Conservation (phyloP, 1,140 invertebrate genomes). For the Caerostris extrusa region DNA sequence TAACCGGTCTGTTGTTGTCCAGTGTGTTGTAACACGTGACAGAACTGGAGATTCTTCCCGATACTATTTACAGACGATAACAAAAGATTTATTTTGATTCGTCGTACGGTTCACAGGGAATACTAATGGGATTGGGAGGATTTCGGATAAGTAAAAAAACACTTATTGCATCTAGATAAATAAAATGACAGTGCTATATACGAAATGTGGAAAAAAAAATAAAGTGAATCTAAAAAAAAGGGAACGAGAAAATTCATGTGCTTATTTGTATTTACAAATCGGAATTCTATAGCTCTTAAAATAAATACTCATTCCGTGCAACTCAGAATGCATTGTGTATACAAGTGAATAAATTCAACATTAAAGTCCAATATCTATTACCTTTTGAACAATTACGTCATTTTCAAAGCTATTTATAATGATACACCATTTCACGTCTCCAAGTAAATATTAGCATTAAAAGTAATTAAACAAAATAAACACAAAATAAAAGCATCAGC, state of each 20-base stretch:
- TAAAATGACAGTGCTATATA: not conserved
- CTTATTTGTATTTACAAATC: not conserved
- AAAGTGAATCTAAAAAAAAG: not conserved
- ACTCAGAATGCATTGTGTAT: not conserved
- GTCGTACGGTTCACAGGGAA: not conserved
- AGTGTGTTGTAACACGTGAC: not conserved
- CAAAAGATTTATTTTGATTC: slow-evolving; percentile 40
- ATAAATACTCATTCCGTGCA: not conserved
- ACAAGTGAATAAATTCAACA: too few relatives aligned
- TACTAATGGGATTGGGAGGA: slow-evolving; percentile 15
- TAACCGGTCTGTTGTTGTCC: not conserved
- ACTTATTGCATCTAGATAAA: not conserved
- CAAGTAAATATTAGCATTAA: too few relatives aligned
- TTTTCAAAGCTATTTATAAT: too few relatives aligned
- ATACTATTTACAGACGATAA: slow-evolving; percentile 2
- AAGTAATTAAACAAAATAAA: too few relatives aligned
- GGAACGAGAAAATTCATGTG: not conserved
- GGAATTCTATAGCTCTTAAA: not conserved
- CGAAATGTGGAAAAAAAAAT: not conserved
- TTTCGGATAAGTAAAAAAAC: not conserved
- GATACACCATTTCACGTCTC: too few relatives aligned
- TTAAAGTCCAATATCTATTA: too few relatives aligned
- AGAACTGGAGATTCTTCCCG: not conserved
- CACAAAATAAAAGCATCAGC: too few relatives aligned
- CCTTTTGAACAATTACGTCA: too few relatives aligned